phyloP scores from a whole-genome alignment of 2,797 vertebrate genomes.

The Eidolon dupreanum region DNA sequence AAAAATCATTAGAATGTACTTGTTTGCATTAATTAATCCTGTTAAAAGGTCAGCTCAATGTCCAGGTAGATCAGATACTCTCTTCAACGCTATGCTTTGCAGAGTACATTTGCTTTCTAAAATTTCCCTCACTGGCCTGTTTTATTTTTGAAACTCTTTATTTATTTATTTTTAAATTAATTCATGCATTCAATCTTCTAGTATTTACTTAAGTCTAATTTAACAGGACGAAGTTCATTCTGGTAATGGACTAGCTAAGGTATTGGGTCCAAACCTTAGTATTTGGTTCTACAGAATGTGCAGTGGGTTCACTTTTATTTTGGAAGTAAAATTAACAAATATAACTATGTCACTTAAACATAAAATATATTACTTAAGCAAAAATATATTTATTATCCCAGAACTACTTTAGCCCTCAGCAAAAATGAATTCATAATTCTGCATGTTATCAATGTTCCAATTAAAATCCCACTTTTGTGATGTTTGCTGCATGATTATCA shows the following conservation, averaged over 20 bases:
- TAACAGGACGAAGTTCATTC: neutral
- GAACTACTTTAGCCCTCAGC: neutral
- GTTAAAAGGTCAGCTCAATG: neutral
- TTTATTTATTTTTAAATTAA: neutral
- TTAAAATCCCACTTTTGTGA: neutral
- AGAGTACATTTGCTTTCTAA: neutral
- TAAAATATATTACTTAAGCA: neutral
- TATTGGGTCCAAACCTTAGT: neutral
- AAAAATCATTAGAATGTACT: neutral
- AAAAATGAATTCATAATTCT: neutral
- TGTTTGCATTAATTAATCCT: neutral
- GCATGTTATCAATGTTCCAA: neutral
- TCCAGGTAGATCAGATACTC: neutral
- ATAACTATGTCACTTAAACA: neutral
- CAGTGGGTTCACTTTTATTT: neutral
- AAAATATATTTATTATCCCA: neutral
- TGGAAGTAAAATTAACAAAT: neutral
- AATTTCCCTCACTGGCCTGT: neutral
- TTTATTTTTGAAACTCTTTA: neutral
- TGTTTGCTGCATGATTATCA: neutral
- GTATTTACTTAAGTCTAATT: neutral
- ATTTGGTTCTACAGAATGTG: neutral
- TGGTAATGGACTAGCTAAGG: neutral
- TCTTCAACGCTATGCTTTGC: neutral
- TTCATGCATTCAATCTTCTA: neutral